Evolutionary conservation across 2,888 invertebrate genomes (phyloP).

Genomic region (Euplexia lucipara): DNA sequence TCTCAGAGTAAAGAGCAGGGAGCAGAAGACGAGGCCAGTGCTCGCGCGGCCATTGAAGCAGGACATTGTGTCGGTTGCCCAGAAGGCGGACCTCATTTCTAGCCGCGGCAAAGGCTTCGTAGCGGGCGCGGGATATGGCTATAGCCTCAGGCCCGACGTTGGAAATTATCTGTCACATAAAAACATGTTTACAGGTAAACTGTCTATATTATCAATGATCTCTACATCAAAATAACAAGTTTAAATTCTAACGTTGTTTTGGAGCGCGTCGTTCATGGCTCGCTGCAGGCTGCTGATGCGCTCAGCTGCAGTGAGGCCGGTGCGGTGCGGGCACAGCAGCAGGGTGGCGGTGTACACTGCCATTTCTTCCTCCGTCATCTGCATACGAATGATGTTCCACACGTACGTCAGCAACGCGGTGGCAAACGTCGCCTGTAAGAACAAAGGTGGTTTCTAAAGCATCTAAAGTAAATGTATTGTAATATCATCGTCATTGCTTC

Average conservation of each 20-base stretch:
- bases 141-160: slow-evolving; percentile 28
- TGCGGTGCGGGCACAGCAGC: slow-evolving; percentile 95
- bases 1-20: slow-evolving; percentile 98
- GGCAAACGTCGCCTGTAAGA: slow-evolving; percentile 95
- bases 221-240: too few species aligned
- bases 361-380: slow-evolving; percentile 97
- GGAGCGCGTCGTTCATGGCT: slow-evolving; percentile 96
- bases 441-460: neutral
- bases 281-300: slow-evolving; percentile 92
- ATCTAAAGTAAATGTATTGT: too few species aligned
- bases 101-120: slow-evolving; percentile 75
- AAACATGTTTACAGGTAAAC: slow-evolving; percentile 1
- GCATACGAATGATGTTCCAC: slow-evolving; percentile 93
- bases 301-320: slow-evolving; percentile 94
- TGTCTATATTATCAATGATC: too few species aligned
- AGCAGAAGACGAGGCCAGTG: slow-evolving; percentile 96
- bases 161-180: slow-evolving; percentile 29
- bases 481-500: too few species aligned
- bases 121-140: slow-evolving; percentile 66
- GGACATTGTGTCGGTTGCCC: slow-evolving; percentile 95
- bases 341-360: slow-evolving; percentile 97
- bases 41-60: slow-evolving; percentile 97
- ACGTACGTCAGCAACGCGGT: slow-evolving; percentile 95
- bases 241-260: slow-evolving; percentile 81
- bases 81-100: slow-evolving; percentile 94